Conservation (phyloP, 2,888 invertebrate species). For the Aphrophora alni region DNA sequence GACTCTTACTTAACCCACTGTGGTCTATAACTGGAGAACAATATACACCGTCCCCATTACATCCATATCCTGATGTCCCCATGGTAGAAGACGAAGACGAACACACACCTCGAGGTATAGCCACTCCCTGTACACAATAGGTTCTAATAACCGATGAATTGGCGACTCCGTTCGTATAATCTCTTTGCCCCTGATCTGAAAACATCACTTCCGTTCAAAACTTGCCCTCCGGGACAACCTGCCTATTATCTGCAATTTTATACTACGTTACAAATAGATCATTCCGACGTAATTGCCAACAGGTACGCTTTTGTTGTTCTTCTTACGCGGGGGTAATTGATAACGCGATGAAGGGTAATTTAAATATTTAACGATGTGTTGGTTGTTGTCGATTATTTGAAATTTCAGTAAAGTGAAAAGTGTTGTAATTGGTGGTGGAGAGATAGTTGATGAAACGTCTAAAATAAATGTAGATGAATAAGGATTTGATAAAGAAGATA, state of each 20-base stretch:
- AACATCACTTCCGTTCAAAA: background rate
- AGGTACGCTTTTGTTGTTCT: background rate
- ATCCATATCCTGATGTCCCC: no score
- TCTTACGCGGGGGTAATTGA: background rate
- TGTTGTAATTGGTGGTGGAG: no score
- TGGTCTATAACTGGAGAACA: no score
- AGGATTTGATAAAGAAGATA: no score
- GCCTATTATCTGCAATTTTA: background rate
- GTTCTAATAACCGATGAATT: background rate
- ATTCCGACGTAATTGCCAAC: background rate
- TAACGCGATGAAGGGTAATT: background rate
- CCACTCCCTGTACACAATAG: background rate
- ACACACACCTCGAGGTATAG: background rate
- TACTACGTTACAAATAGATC: background rate
- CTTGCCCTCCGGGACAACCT: background rate
- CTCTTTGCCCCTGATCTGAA: background rate
- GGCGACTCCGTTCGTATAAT: background rate
- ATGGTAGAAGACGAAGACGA: no score
- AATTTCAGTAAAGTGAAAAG: no score
- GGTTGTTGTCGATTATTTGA: no score
- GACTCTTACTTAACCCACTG: no score
- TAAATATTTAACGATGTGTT: background rate
- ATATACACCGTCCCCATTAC: no score
- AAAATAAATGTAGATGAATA: no score
- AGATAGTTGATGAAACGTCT: no score